Base-by-base conservation (phyloP, 2,888 invertebrate species). In the Apantesis nais region DNA sequence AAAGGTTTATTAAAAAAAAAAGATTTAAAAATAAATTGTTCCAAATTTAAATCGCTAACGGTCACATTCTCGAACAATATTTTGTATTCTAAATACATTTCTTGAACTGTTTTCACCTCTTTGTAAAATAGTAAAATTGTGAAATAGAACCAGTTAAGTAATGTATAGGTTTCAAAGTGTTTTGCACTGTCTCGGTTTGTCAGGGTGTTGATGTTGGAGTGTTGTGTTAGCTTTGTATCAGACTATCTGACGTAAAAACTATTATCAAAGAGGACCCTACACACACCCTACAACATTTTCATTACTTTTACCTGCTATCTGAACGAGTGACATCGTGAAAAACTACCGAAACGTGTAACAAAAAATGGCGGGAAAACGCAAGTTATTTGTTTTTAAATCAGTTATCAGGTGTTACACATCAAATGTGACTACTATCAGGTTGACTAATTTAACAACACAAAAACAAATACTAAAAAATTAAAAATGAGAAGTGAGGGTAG, bases 1-100 rank as follows among this genome's bases (percentile, higher is more conserved):
- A 41, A 31, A 22, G 25, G 16, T 16, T 29, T 25, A n/a, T n/a
- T 31, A 52, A 41, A 61, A 44, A 62, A 62, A 39, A 12, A 0
- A 19, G 5, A 14, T n/a, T n/a, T 2, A n/a, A 22, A 39, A n/a
- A 34, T n/a, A 12, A 39, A n/a, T 22, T 64, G 48, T 11, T 25
- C 25, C 4, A 60, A 48, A 25, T 37, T 62, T 34, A 62, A 62
- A 14, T 29, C 11, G 37, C 44, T 39, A 80, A 80, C 71, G 74
- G 74, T 85, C 84, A 76, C 82, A 88, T 76, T 77, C 71, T 69
- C 75, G 76, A 48, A 75, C 82, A 80, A 85, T 78, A 70, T 89
- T 89, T 90, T 90, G 87, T 90, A 90, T 89, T 87, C 87, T 88
- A 86, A 86, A 87, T 88, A 88, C 86, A 83, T 80, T 74, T 86